Percentiles rank a stretch among this genome's conserved stretches.
These are phyloP conservation scores for Rhagium mordax DNA, from an alignment of 2,888 invertebrate species.

Conservation along the genomic window DNA sequence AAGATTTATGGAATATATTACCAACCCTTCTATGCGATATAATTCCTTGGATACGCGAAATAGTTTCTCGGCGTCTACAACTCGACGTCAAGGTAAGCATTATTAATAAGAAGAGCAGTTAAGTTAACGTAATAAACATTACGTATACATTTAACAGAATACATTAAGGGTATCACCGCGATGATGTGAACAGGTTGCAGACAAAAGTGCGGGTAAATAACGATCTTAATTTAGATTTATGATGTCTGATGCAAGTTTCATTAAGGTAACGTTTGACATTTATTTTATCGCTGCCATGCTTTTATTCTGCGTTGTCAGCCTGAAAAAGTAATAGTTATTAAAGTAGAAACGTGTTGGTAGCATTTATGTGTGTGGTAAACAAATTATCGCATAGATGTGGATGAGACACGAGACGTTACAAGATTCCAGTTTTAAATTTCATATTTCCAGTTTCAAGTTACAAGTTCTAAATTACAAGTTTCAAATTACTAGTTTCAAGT, in stretches of 20 bases:
- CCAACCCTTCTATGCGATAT: not conserved
- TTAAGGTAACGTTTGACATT: not conserved
- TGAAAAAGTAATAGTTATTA: too few species aligned
- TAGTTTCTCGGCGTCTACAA: not conserved
- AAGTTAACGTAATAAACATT: not conserved
- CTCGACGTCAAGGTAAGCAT: not conserved
- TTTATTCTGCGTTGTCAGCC: too few species aligned
- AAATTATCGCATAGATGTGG: too few species aligned
- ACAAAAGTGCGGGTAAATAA: not conserved
- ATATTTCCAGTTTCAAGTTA: too few species aligned
- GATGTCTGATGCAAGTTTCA: not conserved
- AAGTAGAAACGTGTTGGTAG: too few species aligned
- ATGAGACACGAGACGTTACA: too few species aligned
- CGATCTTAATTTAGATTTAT: constrained; percentile 5
- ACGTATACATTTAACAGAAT: not conserved
- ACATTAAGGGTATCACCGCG: not conserved
- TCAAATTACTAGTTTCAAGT: too few species aligned
- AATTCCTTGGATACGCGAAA: not conserved
- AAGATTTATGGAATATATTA: too few species aligned
- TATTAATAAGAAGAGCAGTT: not conserved
- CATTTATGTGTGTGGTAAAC: too few species aligned
- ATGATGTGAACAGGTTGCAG: not conserved
- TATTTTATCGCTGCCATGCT: not conserved
- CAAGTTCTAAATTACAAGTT: too few species aligned
- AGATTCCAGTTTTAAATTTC: too few species aligned